Percentiles rank a stretch among this genome's conserved stretches.
Evolutionary conservation across 1,140 invertebrate genomes (phyloP).

Genomic region (Phymastichus coffea): DNA sequence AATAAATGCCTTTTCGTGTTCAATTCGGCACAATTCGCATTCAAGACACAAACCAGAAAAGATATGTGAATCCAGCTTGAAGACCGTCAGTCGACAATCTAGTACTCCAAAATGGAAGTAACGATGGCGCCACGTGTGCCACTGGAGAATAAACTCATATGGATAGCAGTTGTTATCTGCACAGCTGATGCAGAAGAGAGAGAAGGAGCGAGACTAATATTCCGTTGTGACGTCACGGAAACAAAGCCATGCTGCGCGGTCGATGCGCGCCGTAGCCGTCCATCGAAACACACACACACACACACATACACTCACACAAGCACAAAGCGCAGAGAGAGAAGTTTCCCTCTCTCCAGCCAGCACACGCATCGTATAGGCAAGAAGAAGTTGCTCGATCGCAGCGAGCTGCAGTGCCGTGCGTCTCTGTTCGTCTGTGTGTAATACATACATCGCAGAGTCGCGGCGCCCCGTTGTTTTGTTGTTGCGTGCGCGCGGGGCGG

Average conservation of each 20-base stretch:
- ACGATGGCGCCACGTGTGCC: no score
- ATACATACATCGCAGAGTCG: constrained; percentile 30
- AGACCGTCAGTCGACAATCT: no score
- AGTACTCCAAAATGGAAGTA: no score
- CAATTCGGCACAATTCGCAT: no score
- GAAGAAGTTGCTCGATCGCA: constrained; percentile 14
- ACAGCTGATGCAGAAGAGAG: constrained; percentile 41
- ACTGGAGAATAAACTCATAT: background rate
- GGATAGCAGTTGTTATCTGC: background rate
- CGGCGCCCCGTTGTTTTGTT: constrained; percentile 23
- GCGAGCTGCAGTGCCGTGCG: background rate
- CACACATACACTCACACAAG: background rate
- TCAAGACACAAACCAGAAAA: no score
- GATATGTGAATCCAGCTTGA: no score
- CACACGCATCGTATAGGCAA: constrained; percentile 25
- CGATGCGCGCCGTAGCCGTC: constrained; percentile 33
- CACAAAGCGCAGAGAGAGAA: no score
- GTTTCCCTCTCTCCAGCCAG: no score
- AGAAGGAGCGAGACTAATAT: no score
- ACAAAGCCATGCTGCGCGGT: constrained; percentile 54
- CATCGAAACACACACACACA: constrained; percentile 20
- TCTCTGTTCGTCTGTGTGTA: constrained; percentile 26
- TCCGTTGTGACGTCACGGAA: constrained; percentile 49
- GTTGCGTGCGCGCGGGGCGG: constrained; percentile 21
- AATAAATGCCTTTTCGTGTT: no score